Evolutionary conservation across 2,797 vertebrate species (phyloP), one percentile per base, ranked within the genome.

Genomic region (Sebastes cheni): DNA sequence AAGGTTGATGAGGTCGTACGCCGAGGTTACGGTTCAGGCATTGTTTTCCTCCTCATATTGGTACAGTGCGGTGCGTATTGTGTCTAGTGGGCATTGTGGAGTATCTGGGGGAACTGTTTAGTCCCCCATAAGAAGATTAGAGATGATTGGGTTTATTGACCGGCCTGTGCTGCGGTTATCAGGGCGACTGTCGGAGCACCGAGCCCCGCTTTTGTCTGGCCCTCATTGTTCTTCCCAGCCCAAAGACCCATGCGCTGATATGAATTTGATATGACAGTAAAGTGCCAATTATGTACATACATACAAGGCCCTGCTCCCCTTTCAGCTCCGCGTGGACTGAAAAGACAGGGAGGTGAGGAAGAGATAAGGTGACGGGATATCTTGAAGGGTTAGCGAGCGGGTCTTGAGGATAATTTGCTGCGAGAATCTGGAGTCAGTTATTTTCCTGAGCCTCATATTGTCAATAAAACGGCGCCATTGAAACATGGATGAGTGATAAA

Each of bases 141-240:
- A 91, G 87, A 90, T 95, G 94, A 96, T 96, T 96, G 94, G 92
- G 94, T 96, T 95, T 95, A 96, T 96, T 95, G 95, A 96, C 93
- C 92, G 85, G 84, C 86, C 92, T 86, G 66, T 87, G 90, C 91
- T 87, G 89, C 85, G 86, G 95, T 96, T 96, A 96, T 96, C 93
- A 93, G 90, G 84, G 89, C 56, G 71, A 70, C 87, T 91, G 86
- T 92, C 75, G 20, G 86, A 90, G 90, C 88, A 84, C 58, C 1
- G 77, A 92, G 89, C 78, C 80, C 77, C 76, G 92, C 93, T 93
- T 89, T 94, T 93, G 92, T 91, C 86, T 87, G 88, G 88, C 85
- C 89, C 77, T 78, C 89, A 93, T 94, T 93, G 91, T 91, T 92
- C 85, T 77, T 86, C 85, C 59, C 82, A 34, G 80, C 82, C 82